A percentile compares a stretch with the other conserved stretches of the same genome.
These are phyloP conservation scores for Cinclus mexicanus DNA, from an alignment of 2,113 vertebrate genomes.

Conservation along the genomic window DNA sequence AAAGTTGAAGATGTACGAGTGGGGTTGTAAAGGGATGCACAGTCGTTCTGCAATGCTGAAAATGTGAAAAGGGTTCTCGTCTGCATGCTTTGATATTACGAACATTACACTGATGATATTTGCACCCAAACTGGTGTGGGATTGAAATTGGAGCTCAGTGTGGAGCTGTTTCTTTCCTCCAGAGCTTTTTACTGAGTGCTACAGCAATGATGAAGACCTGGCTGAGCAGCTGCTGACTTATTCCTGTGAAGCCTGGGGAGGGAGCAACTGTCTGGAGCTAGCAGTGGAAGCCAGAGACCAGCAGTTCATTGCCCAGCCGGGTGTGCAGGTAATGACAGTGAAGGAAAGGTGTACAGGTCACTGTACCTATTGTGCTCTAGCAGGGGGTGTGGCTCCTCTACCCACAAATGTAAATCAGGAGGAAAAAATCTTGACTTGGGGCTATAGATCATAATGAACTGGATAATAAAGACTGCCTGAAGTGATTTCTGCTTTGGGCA, in stretches of 20 bases:
- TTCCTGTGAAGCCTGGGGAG: conserved; percentile 88
- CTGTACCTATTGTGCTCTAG: background rate
- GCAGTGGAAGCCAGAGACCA: conserved; percentile 91
- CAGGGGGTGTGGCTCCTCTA: background rate
- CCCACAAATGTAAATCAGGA: background rate
- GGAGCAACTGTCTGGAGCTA: conserved; percentile 87
- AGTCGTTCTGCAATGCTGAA: fast-evolving
- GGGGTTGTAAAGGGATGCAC: background rate
- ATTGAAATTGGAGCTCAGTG: background rate
- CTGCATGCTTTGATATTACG: background rate
- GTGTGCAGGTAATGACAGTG: conserved; percentile 86
- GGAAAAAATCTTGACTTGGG: background rate
- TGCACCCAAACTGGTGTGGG: background rate
- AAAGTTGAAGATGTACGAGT: background rate
- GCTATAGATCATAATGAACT: background rate
- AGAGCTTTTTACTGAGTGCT: conserved; percentile 90
- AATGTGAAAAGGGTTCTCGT: background rate
- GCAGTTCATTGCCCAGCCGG: conserved; percentile 90
- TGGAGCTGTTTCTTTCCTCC: background rate
- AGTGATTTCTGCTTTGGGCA: background rate
- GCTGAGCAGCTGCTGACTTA: conserved; percentile 89
- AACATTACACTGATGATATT: background rate
- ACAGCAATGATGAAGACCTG: conserved; percentile 80
- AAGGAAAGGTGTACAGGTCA: background rate
- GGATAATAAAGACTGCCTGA: background rate